Percentiles rank a stretch among this genome's conserved stretches.
Evolutionary conservation across 2,888 invertebrate genomes (phyloP).

Genomic region (Drosophila suboccidentalis): DNA sequence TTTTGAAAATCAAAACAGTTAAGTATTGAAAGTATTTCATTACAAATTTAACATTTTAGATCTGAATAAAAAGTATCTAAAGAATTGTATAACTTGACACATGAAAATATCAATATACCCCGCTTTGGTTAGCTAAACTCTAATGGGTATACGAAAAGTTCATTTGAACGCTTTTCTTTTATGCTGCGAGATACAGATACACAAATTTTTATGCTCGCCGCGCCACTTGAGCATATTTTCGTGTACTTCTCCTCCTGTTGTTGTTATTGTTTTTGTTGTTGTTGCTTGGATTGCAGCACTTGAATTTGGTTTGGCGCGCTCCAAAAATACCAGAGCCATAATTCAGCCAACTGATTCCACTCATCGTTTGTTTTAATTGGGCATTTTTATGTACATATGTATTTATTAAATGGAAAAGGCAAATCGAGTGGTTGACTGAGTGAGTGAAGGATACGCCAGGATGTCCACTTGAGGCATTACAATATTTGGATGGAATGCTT

Average conservation of each 20-base stretch:
- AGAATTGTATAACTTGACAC: background rate
- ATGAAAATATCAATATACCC: slow-evolving; percentile 1
- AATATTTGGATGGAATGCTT: slow-evolving; percentile 15
- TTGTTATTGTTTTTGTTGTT: slow-evolving; percentile 24
- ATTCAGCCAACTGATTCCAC: slow-evolving; percentile 50
- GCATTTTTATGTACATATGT: slow-evolving; percentile 60
- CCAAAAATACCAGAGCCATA: slow-evolving; percentile 48
- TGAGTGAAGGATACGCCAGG: slow-evolving; percentile 19
- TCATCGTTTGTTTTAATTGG: slow-evolving; percentile 74
- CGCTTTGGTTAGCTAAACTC: background rate
- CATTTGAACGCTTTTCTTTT: slow-evolving; percentile 79
- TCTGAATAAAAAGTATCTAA: background rate
- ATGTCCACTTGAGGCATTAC: slow-evolving; percentile 33
- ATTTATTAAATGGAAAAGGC: slow-evolving; percentile 65
- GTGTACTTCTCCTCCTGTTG: slow-evolving; percentile 37
- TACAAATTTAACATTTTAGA: background rate
- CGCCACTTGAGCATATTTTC: slow-evolving; percentile 68
- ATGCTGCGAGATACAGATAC: slow-evolving; percentile 62
- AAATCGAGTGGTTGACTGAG: slow-evolving; percentile 54
- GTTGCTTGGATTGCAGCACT: slow-evolving; percentile 47
- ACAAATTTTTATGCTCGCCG: slow-evolving; percentile 65
- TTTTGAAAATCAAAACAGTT: background rate
- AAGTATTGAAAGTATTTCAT: background rate
- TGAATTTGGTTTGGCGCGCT: slow-evolving; percentile 62
- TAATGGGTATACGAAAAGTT: slow-evolving; percentile 58